Base-by-base conservation (phyloP, 1,140 invertebrate species). In the Pachyrhynchus sulphureomaculatus region DNA sequence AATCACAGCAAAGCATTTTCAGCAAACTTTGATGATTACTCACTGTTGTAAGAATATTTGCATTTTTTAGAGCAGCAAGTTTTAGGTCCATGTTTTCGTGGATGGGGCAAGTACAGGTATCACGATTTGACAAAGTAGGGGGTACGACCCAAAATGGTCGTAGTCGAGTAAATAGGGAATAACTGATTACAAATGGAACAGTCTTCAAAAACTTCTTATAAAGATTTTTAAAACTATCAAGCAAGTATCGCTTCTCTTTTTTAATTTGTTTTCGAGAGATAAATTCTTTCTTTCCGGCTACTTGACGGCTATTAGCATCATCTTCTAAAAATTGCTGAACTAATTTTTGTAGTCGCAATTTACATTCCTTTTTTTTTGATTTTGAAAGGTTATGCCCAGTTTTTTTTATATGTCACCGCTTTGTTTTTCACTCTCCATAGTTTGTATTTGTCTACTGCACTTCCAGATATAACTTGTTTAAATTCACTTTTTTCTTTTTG, bases 381-480 rank as follows among this genome's bases (percentile, higher is more conserved):
- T 33, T 33, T 33, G 29, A 6, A 6, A 33, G 29, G 29, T 33
- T 33, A 33, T 33, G 29, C 29, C 29, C 29, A 47, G 45, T n/a
- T 49, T 49, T 57, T 47, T 37, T 42, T 62, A 42, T 55, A 62
- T 2, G 41, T 55, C 0, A 62, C 42, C 47, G 52, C 33, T 62
- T 62, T 56, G 34, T 62, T 62, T 65, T 61, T 60, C 34, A 64
- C 17, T 62, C n/a, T n/a, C n/a, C n/a, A n/a, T n/a, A n/a, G n/a
- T n/a, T n/a, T n/a, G n/a, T n/a, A n/a, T n/a, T n/a, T n/a, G n/a
- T n/a, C n/a, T n/a, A n/a, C n/a, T n/a, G n/a, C n/a, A n/a, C n/a
- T n/a, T n/a, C n/a, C n/a, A n/a, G n/a, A n/a, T n/a, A n/a, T n/a
- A n/a, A n/a, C n/a, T n/a, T n/a, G n/a, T n/a, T n/a, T n/a, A n/a